A percentile compares a stretch with the other conserved stretches of the same genome.
Conservation (phyloP, 2,797 vertebrate genomes). For the Chelon labrosus region DNA sequence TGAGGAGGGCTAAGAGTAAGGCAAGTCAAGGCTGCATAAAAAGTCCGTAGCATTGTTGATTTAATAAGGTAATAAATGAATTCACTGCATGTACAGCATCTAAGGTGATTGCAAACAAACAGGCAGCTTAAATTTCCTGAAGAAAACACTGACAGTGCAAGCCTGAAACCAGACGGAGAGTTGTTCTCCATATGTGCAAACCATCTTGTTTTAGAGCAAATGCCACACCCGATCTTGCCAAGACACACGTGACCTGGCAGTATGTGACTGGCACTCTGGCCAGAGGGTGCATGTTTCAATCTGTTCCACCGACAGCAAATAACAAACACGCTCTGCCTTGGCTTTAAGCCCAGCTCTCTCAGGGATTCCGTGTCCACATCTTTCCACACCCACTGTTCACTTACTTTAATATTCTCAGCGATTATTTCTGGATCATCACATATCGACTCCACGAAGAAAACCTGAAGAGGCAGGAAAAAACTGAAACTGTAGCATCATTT, state of each 20-base stretch:
- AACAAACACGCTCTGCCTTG: neutral
- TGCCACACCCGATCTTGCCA: neutral
- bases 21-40: too few species aligned
- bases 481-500: too few species aligned
- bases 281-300: too few species aligned
- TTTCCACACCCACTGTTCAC: constrained; percentile 6
- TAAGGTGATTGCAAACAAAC: too few species aligned
- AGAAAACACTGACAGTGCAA: neutral
- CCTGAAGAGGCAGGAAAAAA: constrained; percentile 63
- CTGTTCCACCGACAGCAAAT: neutral
- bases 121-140: too few species aligned
- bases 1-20: too few species aligned
- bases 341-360: neutral
- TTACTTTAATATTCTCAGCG: constrained; percentile 92
- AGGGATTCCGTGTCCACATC: too few species aligned
- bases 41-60: too few species aligned
- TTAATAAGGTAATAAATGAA: too few species aligned
- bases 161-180: neutral
- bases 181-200: neutral
- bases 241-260: constrained; percentile 6
- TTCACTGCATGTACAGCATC: too few species aligned
- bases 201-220: neutral
- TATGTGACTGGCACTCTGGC: neutral
- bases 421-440: constrained; percentile 92
- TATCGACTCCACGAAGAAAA: constrained; percentile 93